phyloP scores from a whole-genome alignment of 2,888 invertebrate species.

The Callinectes sapidus region DNA sequence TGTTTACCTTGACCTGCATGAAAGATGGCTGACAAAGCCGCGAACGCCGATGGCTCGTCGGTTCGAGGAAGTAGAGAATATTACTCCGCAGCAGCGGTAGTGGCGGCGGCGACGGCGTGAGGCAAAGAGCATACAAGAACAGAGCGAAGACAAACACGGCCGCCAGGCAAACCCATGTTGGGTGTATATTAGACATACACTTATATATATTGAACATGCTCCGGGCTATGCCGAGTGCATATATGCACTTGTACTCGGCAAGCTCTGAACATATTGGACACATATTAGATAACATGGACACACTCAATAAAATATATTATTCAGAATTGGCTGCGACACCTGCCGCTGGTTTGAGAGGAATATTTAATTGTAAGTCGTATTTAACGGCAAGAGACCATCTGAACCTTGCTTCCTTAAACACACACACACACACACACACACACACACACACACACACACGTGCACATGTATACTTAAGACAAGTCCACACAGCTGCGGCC shows the following conservation, averaged over 20 bases:
- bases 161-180: neutral
- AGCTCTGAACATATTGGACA: constrained; percentile 53
- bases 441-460: neutral
- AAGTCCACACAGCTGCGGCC: neutral
- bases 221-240: constrained; percentile 46
- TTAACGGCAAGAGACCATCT: constrained; percentile 24
- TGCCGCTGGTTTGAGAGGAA: constrained; percentile 32
- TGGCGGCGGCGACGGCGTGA: constrained; percentile 18
- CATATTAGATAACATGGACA: constrained; percentile 57
- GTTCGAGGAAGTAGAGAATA: neutral
- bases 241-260: constrained; percentile 50
- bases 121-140: constrained; percentile 41
- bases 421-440: constrained; percentile 43
- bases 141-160: constrained; percentile 39
- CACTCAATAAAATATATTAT: constrained; percentile 58
- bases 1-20: constrained; percentile 27
- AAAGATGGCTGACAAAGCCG: constrained; percentile 3
- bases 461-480: constrained; percentile 10
- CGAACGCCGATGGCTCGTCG: neutral
- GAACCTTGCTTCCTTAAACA: neutral
- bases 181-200: constrained; percentile 61
- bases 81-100: neutral
- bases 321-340: constrained; percentile 42
- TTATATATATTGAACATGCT: constrained; percentile 56
- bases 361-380: constrained; percentile 28